Conservation (phyloP, 2,797 vertebrate species). For the Enteromius radiatus region DNA sequence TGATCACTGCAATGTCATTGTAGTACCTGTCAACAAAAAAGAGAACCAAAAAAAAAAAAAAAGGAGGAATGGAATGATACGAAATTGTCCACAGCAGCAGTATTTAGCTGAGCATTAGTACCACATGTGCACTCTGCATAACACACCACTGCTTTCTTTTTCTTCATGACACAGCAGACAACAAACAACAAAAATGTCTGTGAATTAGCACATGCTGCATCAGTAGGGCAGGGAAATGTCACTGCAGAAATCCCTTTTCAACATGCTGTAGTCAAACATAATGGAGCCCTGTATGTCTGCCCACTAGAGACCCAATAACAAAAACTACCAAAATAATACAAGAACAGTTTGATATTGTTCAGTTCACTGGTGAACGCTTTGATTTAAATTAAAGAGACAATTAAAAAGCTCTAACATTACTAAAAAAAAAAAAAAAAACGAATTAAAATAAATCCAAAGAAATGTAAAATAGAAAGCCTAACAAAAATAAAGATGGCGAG, state of each 20-base stretch:
- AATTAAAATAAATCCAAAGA: background rate
- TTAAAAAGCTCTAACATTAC: background rate
- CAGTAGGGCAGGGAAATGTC: background rate
- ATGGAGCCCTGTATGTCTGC: background rate
- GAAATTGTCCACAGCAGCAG: conserved; percentile 69
- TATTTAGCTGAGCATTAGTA: conserved; percentile 69
- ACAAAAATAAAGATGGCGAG: background rate
- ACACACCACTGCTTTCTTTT: conserved; percentile 47
- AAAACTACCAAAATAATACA: background rate
- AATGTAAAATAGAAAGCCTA: background rate
- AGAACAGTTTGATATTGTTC: background rate
- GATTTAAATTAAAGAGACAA: background rate
- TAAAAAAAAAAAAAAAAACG: background rate
- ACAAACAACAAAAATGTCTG: conserved; percentile 4
- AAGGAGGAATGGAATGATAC: conserved; percentile 37
- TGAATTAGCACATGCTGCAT: conserved; percentile 10
- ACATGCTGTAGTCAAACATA: conserved; percentile 6
- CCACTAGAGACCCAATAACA: background rate
- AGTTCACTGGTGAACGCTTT: background rate
- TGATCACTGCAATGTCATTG: conserved; percentile 30
- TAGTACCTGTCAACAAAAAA: conserved; percentile 1
- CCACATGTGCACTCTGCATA: conserved; percentile 54
- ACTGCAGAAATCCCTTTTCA: conserved; percentile 21
- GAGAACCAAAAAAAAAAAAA: background rate
- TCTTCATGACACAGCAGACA: conserved; percentile 13